Base-by-base conservation (phyloP, 2,888 invertebrate genomes). In the Sarcophaga subvicina region DNA sequence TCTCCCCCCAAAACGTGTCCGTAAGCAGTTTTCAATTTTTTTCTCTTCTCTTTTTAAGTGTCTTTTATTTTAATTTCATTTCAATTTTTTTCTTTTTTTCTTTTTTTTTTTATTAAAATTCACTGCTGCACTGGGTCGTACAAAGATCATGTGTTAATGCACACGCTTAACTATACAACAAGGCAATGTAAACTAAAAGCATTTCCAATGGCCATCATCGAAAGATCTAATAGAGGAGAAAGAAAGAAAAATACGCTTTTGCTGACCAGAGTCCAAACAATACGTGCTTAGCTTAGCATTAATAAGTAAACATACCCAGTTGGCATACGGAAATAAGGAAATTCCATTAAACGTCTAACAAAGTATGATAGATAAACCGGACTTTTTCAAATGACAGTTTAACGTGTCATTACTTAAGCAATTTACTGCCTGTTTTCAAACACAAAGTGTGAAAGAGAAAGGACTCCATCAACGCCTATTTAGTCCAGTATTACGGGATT, bases 1-100 rank as follows among this genome's bases (percentile, higher is more conserved):
- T 80, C 76, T 45, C 69, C 77, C 77, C 63, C 60, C 49, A 64
- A 73, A 62, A 67, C 27, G 67, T 81, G 27, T 47, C 12, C 64
- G 37, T 49, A 25, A n/a, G 2, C 37, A 27, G 49, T 54, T 22
- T 75, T 20, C 10, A 2, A 12, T 69, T 69, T 12, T 45, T 12
- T 64, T 54, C 3, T 49, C 27, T 54, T 71, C 14, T 25, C 49
- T 67, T 54, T 37, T 37, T 10, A 37, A 54, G 17, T 54, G 54
- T 17, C 54, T 54, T 54, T 54, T 54, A 54, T 54, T 54, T 54
- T 14, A 54, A 54, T 54, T 54, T 54, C 54, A 54, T 14, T 54
- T 54, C 4, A 12, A 14, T 49, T 14, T 14, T 49, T 54, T 14
- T 49, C 4, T 2, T 4, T 49, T 54, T 17, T 14, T 8, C 8